Evolutionary conservation across 2,888 invertebrate genomes (phyloP), one percentile per base, ranked within the genome.

Genomic region (Tricholauxania praeusta): DNA sequence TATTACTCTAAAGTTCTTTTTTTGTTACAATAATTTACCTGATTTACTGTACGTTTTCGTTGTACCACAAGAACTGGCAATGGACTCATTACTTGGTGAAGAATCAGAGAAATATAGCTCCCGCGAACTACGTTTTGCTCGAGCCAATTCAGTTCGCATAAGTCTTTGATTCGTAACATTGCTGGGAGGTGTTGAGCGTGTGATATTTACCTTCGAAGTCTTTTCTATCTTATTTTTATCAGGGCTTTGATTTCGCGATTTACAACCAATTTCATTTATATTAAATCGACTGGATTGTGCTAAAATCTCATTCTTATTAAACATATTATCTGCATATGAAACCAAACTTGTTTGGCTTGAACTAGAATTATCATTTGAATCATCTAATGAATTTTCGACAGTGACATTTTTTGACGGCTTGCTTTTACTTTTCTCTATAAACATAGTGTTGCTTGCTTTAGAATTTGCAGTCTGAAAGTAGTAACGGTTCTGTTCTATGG

Each of bases 271-370:
- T 76, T 88, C 87, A 72, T 87, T 79, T 15, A 88, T 64, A 80
- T 88, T 87, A 28, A 86, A 87, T 12, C 85, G 83, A 78, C 88
- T 88, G 0, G 88, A 87, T 77, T 87, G 87, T 0, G 88, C 88
- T 12, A 86, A 77, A 63, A 87, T 88, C 76, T 88, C 88, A 64
- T 81, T 81, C n/a, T 87, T 86, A 69, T 85, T 83, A 62, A 88
- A 88, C 0, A 80, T 63, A 15, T 83, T 67, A 60, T 87, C 87
- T 0, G 74, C 76, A 6, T 80, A 79, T 8, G 84, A 84, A 2
- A 78, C 74, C n/a, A 80, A 73, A 72, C 86, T 86, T 0, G 75
- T 77, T 17, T 82, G 76, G 12, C 83, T 84, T 62, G 75, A 74
- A 71, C 78, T 80, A 0, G 82, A 81, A 49, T 77, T 79, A 51